These are phyloP conservation scores for Emydura subglobosa DNA, from an alignment of 2,113 vertebrate genomes.

Conservation along the genomic window DNA sequence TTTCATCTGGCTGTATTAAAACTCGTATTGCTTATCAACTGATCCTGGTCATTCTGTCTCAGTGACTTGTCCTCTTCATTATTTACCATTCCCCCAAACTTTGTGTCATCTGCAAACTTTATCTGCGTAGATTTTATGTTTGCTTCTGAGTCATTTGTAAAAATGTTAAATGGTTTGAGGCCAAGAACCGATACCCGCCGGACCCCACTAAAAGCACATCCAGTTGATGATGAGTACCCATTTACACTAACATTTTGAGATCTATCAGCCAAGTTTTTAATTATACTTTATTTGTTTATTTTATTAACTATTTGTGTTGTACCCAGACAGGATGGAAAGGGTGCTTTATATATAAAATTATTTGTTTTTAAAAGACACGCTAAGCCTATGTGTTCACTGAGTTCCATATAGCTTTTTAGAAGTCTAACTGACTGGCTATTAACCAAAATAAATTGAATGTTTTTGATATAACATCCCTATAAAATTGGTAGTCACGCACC, in stretches of 20 bases:
- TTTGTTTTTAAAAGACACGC: conserved; percentile 27
- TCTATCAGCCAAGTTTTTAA: too few relatives aligned
- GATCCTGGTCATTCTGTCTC: not conserved
- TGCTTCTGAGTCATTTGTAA: too few relatives aligned
- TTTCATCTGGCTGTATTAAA: not conserved
- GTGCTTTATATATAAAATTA: not conserved
- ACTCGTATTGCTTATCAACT: not conserved
- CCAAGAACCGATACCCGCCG: too few relatives aligned
- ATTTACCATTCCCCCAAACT: not conserved
- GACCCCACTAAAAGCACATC: too few relatives aligned
- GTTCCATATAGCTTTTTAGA: conserved; percentile 51
- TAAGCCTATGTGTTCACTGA: conserved; percentile 52
- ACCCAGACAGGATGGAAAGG: not conserved
- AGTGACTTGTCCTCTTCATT: not conserved
- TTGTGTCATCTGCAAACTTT: too few relatives aligned
- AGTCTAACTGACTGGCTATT: conserved; percentile 47
- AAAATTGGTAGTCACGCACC: conserved; percentile 42
- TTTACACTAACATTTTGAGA: too few relatives aligned
- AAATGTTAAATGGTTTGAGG: too few relatives aligned
- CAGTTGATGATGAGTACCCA: too few relatives aligned
- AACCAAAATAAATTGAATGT: conserved; percentile 63
- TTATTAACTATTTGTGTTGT: not conserved
- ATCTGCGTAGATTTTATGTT: too few relatives aligned
- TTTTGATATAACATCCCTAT: conserved; percentile 28
- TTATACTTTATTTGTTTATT: too few relatives aligned